Evolutionary conservation across 2,113 vertebrate species (phyloP).

Genomic region (Brachirus orientalis): DNA sequence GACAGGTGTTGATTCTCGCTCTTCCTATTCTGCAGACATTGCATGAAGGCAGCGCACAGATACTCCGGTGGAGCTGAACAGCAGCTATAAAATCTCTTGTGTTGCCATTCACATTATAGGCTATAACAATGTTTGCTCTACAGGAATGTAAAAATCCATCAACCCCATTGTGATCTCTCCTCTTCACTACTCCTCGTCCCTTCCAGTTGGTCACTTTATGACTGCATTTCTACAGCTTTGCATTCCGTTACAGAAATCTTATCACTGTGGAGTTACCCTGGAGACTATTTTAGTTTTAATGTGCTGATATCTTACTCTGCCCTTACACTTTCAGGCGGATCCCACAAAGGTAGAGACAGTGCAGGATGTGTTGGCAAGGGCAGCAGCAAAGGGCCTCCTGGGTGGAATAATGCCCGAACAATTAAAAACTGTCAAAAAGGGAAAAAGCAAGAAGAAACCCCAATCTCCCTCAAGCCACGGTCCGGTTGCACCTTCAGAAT

Average conservation of each 20-base stretch:
- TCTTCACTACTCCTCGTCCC: background rate
- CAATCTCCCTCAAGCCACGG: constrained; percentile 28
- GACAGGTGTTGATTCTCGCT: background rate
- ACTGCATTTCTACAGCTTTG: constrained; percentile 9
- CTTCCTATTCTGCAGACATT: background rate
- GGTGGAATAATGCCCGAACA: constrained; percentile 71
- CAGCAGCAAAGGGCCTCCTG: constrained; percentile 78
- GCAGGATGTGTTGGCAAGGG: constrained; percentile 75
- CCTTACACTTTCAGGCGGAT: constrained; percentile 57
- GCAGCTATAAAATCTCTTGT: background rate
- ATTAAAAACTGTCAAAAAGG: constrained; percentile 58
- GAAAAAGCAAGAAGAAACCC: constrained; percentile 55
- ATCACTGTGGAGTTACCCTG: constrained; percentile 18
- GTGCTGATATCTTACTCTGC: constrained; percentile 24
- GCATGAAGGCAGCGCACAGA: background rate
- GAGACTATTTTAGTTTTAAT: constrained; percentile 38
- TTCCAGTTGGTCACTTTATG: constrained; percentile 14
- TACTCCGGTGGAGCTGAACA: background rate
- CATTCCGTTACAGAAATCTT: constrained; percentile 8
- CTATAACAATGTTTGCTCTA: constrained; percentile 14
- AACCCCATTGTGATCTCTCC: background rate
- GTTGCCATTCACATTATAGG: constrained; percentile 3
- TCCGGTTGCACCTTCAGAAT: background rate
- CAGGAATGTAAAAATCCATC: constrained; percentile 14
- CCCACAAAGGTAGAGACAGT: constrained; percentile 71